These are phyloP conservation scores for Lysandra bellargus DNA, from an alignment of 2,888 invertebrate species.

Conservation along the genomic window DNA sequence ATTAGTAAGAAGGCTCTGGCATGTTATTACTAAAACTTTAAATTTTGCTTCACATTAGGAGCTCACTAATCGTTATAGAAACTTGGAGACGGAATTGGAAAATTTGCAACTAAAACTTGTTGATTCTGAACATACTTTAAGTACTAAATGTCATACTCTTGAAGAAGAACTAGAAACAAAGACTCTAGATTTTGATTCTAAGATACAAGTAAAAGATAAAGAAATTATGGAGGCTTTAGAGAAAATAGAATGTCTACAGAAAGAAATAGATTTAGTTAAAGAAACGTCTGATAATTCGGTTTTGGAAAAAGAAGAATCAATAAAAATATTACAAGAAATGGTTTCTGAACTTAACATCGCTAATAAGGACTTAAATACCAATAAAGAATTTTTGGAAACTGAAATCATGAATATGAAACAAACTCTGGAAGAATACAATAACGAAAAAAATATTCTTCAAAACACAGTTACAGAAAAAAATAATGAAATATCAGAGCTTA, in stretches of 20 bases:
- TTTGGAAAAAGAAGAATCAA: constrained; percentile 45
- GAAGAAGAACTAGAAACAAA: constrained; percentile 50
- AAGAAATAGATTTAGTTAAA: constrained; percentile 49
- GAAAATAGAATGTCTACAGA: constrained; percentile 48
- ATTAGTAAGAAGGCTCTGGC: not conserved
- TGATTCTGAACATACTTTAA: constrained; percentile 48
- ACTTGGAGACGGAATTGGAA: constrained; percentile 57
- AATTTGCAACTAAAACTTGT: constrained; percentile 52
- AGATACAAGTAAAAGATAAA: constrained; percentile 51
- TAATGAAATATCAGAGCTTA: not conserved
- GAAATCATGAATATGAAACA: constrained; percentile 45
- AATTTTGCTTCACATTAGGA: constrained; percentile 54
- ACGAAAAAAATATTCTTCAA: constrained; percentile 40
- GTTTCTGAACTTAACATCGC: constrained; percentile 47
- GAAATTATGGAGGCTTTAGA: constrained; percentile 54
- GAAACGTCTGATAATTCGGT: constrained; percentile 43
- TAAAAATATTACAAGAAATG: constrained; percentile 47
- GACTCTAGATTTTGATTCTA: constrained; percentile 51
- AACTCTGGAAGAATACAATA: constrained; percentile 42
- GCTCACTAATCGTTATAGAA: constrained; percentile 50
- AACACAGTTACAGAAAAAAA: not conserved
- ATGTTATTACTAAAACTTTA: not conserved
- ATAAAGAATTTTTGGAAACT: constrained; percentile 42
- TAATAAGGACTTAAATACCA: constrained; percentile 42
- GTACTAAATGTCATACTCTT: constrained; percentile 49